Conservation (phyloP, 53 echinoderm and acorn worm genomes). For the Paracentrotus lividus region DNA sequence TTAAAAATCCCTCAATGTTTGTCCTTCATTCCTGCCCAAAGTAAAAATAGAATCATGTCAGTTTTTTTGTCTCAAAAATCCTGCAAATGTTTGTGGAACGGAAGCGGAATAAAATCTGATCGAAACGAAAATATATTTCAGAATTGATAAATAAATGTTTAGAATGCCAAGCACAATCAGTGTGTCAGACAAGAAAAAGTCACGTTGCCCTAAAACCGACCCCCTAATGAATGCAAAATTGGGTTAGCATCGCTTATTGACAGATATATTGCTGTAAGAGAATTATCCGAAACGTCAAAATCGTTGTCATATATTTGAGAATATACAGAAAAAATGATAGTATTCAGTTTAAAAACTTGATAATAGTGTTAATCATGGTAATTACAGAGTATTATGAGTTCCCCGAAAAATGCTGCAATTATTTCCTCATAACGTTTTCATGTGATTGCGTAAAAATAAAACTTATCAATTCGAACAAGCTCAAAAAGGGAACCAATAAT, state of each 20-base stretch:
- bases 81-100: no score
- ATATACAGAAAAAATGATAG: neutral
- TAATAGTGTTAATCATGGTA: no score
- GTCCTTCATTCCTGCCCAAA: no score
- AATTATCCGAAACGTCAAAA: neutral
- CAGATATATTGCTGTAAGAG: neutral
- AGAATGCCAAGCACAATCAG: neutral
- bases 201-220: neutral
- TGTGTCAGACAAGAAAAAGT: neutral
- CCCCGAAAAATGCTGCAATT: no score
- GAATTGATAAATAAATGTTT: neutral
- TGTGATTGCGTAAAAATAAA: neutral
- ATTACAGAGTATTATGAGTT: no score
- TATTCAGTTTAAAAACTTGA: no score
- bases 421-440: neutral
- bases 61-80: no score
- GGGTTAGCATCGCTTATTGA: neutral
- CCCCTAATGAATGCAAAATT: neutral
- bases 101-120: no score
- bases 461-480: neutral
- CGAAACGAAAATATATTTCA: no score
- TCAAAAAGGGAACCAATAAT: neutral
- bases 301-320: neutral
- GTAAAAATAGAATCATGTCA: no score
- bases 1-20: no score